Conservation (phyloP, 2,797 vertebrate species). For the Gymnothorax javanicus region DNA sequence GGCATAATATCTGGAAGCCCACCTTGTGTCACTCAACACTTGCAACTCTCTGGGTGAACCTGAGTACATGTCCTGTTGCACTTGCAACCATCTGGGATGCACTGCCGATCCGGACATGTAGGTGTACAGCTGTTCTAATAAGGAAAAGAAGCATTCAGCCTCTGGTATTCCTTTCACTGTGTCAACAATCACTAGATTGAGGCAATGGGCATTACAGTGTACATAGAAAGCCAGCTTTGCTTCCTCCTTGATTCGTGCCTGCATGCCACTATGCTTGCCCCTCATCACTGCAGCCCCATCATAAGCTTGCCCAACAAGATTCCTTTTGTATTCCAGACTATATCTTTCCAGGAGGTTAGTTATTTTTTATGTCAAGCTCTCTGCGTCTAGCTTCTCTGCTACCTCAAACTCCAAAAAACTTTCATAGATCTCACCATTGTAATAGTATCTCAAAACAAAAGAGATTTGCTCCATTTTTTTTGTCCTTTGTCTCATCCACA, state of each 20-base stretch:
- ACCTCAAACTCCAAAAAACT: background rate
- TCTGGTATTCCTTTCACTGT: background rate
- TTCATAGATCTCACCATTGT: no score
- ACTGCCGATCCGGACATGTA: background rate
- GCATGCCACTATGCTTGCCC: background rate
- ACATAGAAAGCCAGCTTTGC: slow-evolving; percentile 5
- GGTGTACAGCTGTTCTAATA: background rate
- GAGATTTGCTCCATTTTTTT: no score
- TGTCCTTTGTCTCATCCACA: no score
- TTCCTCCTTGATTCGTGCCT: background rate
- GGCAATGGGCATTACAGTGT: slow-evolving; percentile 1
- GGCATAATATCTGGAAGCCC: no score
- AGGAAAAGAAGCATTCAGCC: background rate
- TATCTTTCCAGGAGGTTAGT: background rate
- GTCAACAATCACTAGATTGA: slow-evolving; percentile 9
- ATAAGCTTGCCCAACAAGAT: slow-evolving; percentile 1
- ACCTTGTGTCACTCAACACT: no score
- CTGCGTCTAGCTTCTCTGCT: background rate
- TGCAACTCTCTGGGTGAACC: background rate
- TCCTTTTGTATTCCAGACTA: slow-evolving; percentile 7
- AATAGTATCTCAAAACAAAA: no score
- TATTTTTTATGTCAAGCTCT: background rate
- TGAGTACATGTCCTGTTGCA: background rate
- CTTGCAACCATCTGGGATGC: background rate
- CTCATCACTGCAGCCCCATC: slow-evolving; percentile 12